These are phyloP conservation scores for Sebastes taczanowskii DNA, from an alignment of 2,797 vertebrate species.

Conservation along the genomic window DNA sequence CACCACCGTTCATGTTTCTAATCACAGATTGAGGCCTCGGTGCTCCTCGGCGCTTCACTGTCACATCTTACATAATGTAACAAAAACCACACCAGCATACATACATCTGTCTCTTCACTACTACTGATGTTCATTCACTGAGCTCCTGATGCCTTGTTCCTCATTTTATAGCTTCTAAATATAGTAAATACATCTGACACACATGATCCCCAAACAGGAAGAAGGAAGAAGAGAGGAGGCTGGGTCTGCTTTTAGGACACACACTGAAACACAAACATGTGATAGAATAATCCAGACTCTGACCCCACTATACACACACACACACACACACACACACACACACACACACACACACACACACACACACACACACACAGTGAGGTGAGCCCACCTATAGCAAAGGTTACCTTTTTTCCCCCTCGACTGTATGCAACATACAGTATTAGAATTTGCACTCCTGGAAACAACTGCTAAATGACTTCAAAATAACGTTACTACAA, in stretches of 20 bases:
- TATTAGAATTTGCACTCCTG: neutral
- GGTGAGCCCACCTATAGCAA: conserved; percentile 6
- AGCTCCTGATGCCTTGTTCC: conserved; percentile 1
- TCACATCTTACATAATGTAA: conserved; percentile 28
- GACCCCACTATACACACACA: neutral
- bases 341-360: neutral
- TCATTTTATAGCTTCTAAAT: conserved; percentile 17
- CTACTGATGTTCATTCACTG: neutral
- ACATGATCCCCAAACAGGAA: neutral
- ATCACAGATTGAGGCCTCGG: neutral
- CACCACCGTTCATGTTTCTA: too few relatives aligned
- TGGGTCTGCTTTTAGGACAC: neutral
- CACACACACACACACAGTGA: neutral
- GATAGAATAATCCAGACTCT: neutral
- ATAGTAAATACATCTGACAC: neutral
- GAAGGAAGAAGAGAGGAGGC: neutral
- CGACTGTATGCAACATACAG: neutral
- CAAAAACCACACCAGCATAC: neutral
- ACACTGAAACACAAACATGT: neutral
- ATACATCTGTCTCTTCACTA: neutral
- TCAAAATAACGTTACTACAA: neutral
- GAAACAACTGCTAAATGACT: neutral
- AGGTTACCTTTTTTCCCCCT: neutral
- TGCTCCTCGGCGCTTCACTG: neutral
- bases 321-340: neutral